Base-by-base conservation (phyloP, 37 sponge, comb jelly and placozoan species). In the Petrosia ficiformis region DNA sequence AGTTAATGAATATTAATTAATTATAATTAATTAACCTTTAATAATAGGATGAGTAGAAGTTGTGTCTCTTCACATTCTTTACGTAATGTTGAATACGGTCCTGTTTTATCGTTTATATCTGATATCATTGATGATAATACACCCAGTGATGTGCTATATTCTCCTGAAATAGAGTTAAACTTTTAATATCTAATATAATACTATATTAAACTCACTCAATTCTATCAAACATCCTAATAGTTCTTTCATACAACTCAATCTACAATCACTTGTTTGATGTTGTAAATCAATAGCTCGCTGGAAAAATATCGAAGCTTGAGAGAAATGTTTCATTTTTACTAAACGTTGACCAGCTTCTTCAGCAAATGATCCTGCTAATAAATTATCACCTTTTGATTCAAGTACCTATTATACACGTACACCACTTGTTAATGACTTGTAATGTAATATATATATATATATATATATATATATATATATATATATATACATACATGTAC, bases 301-400 rank as follows among this genome's bases (percentile, higher is more conserved):
- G 76, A 72, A 75, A 40, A 83, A 88, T 4, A 40, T 68, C 11
- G 65, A 11, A 0, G 83, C 79, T 28, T 88, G 76, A 25, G 77
- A 73, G 68, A 42, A 82, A 68, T 75, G 77, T 37, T 74, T 32
- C 19, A 78, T 74, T 42, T 71, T 42, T 56, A 70, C 77, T 48
- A 89, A 52, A 38, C 54, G 56, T 3, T 79, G 61, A 0, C 76
- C 90, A 0, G 76, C 35, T 36, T 89, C 90, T 59, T 84, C 44
- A 22, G 75, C 67, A 66, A 72, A 89, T 77, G 80, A 80, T 28
- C 81, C 90, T 16, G 90, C 90, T 81, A 89, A 79, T 29, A 78
- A 60, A 72, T 70, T 52, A 29, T 84, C 68, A 3, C 73, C 73
- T 39, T 69, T 39, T 32, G 59, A 73, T 54, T 84, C 76, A n/a